Base-by-base conservation (phyloP, 2,113 vertebrate genomes). In the Leucopsar rothschildi region DNA sequence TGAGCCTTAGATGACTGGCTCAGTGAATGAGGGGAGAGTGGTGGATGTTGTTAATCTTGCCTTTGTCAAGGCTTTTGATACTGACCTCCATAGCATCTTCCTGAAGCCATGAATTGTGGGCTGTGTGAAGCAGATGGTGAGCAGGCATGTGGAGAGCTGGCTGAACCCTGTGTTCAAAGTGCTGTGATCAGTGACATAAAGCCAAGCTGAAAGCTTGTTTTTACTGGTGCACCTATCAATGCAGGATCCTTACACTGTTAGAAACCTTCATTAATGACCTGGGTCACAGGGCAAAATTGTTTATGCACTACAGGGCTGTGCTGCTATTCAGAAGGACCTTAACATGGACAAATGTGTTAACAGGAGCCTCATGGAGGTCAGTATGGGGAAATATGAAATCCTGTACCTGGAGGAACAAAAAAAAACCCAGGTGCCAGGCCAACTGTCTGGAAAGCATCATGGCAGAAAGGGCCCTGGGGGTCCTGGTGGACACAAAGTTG, bases 381-480 rank as follows among this genome's bases (percentile, higher is more conserved):
- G 9, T 22, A 6, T 10, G 2, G 12, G 8, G 11, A 65, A 66
- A 49, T n/a, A 20, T 0, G 0, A 22, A 47, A n/a, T 25, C 31
- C 19, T 86, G 6, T 27, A 53, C 5, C 25, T 45, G n/a, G 28
- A 35, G 20, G 8, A 49, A 35, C 27, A 44, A 27, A 56, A 77
- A 65, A 65, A 81, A 70, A 4, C 11, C 2, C 19, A 45, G 49
- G 20, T 19, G 71, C 6, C 31, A 86, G 71, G 23, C 33, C 18
- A 65, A 10, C 9, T 25, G 49, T 3, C 50, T 86, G 40, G 42
- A 64, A 89, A 73, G 29, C 27, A 68, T 8, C 7, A 19, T 13
- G 29, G 29, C 33, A 68, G 29, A 60, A 72, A 59, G 49, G 20
- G 47, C 6, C 17, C 8, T 31, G 21, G n/a, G 44, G 6, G 3